These are phyloP conservation scores for Planiliza haematocheilus DNA, from an alignment of 2,113 vertebrate species.

Conservation along the genomic window DNA sequence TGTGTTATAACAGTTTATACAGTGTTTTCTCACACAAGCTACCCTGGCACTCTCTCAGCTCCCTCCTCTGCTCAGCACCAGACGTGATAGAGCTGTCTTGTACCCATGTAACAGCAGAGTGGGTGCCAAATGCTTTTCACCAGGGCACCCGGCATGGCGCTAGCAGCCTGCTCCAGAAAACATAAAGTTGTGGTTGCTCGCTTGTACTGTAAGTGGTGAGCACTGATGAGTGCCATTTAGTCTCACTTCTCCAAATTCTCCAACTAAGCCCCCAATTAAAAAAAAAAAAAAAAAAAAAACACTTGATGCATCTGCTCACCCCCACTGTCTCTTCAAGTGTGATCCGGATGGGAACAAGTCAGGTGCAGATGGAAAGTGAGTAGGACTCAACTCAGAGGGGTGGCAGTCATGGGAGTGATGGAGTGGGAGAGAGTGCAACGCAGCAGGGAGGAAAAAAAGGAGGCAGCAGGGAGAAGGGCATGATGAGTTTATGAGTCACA, in stretches of 20 bases:
- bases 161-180: conserved; percentile 29
- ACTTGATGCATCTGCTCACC: conserved; percentile 23
- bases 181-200: conserved; percentile 1
- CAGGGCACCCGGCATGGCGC: conserved; percentile 23
- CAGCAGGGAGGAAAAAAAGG: conserved; percentile 48
- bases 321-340: conserved; percentile 38
- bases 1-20: conserved; percentile 62
- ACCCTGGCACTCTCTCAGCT: conserved; percentile 29
- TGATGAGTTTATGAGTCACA: conserved; percentile 77
- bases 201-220: conserved; percentile 10
- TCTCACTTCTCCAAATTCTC: conserved; percentile 8
- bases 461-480: conserved; percentile 41
- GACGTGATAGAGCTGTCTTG: conserved; percentile 37
- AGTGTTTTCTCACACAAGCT: conserved; percentile 51
- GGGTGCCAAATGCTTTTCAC: conserved; percentile 53
- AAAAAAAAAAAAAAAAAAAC: conserved; percentile 20
- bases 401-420: conserved; percentile 49
- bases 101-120: conserved; percentile 39
- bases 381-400: conserved; percentile 40
- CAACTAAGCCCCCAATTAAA: neutral
- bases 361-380: conserved; percentile 59
- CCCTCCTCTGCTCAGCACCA: conserved; percentile 44
- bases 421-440: conserved; percentile 50
- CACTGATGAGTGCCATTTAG: conserved; percentile 19
- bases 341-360: conserved; percentile 44